phyloP scores from a whole-genome alignment of 2,113 vertebrate genomes.

The Aramus guarauna region DNA sequence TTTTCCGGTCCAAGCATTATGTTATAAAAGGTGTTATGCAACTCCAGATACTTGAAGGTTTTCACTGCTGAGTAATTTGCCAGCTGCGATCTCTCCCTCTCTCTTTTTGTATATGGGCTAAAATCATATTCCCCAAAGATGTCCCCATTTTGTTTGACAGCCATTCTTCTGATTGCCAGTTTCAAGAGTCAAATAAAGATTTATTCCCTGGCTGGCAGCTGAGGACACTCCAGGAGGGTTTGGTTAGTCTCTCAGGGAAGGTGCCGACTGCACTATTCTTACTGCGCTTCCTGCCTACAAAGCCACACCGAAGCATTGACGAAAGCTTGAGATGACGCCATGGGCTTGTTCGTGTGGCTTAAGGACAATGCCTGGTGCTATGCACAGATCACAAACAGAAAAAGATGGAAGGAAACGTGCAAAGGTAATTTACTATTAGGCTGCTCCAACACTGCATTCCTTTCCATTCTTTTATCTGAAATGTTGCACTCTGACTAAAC shows the following conservation, averaged over 20 bases:
- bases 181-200: not conserved
- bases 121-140: not conserved
- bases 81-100: not conserved
- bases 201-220: not conserved
- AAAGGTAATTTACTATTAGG: not conserved
- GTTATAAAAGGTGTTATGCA: constrained; percentile 6
- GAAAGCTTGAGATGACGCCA: not conserved
- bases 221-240: not conserved
- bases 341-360: not conserved
- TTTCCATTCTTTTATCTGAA: not conserved
- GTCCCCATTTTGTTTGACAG: not conserved
- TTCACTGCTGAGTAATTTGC: not conserved
- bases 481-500: not conserved
- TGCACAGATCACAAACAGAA: not conserved
- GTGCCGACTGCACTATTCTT: not conserved
- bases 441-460: not conserved
- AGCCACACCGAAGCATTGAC: not conserved
- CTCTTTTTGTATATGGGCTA: not conserved
- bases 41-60: not conserved
- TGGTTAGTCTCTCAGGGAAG: not conserved
- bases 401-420: constrained; percentile 11
- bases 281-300: not conserved
- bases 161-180: not conserved
- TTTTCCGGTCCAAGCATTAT: constrained; percentile 13
- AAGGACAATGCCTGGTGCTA: not conserved